Evolutionary conservation across 2,888 invertebrate species (phyloP), one percentile per base, ranked within the genome.

Genomic region (Thymelicus lineola): DNA sequence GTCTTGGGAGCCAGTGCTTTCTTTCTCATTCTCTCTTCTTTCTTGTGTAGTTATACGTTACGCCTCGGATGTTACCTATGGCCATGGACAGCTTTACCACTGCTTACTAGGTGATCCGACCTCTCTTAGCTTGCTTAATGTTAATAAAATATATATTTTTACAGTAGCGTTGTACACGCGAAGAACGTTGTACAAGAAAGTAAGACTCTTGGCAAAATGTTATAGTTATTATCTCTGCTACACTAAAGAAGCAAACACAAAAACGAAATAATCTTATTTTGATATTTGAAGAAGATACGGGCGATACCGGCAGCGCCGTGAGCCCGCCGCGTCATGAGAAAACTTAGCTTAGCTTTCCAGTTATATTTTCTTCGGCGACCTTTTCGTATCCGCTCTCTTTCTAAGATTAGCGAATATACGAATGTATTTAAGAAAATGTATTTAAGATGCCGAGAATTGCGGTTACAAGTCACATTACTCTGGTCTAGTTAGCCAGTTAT

Each of bases 271-370:
- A 86, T 84, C 78, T 82, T 85, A 83, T 86, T 87, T 86, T 85
- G 84, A 87, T 86, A 85, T 86, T 87, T 86, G 80, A 81, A 80
- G 78, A 80, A 83, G 82, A 86, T 85, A 75, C 71, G 79, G 74
- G 75, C 78, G 81, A 81, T 81, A 80, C 75, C 78, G 80, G 85
- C 82, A 77, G 73, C 75, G 79, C 82, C 81, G 82, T 78, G 76
- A 80, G 85, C 85, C 82, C 79, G 86, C 81, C 77, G 85, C 87
- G 80, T 89, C 86, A 86, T 86, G 84, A 86, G 83, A 83, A 85
- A 88, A 87, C 83, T 88, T 87, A 81, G 84, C 85, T 87, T 80
- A 80, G 83, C 83, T 85, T 79, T 77, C 81, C 79, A 82, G 81
- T 77, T 80, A 86, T 86, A 86, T 89, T 87, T 86, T 86, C 81